Evolutionary conservation across 2,888 invertebrate genomes (phyloP), one percentile per base, ranked within the genome.

Genomic region (Pterobdella sp.): DNA sequence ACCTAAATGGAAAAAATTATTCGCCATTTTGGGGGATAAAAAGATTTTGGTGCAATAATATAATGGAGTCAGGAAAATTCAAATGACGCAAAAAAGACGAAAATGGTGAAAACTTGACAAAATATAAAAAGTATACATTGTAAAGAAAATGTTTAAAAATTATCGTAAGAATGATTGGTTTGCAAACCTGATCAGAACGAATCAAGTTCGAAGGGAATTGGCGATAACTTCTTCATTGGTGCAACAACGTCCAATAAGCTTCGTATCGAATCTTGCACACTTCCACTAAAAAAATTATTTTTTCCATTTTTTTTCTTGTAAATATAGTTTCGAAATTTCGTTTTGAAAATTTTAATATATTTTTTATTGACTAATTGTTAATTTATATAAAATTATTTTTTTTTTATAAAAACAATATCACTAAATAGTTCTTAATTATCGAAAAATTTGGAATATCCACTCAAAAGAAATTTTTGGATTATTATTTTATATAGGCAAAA

Each of bases 151-250:
- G 60, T 56, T 56, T 56, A n/a, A 26, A 56, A 56, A 56, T 60
- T 35, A 56, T 31, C n/a, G 60, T n/a, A 22, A 63, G 71, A 71
- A 56, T 71, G 71, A 71, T 71, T 71, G 71, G 65, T 34, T 65
- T 36, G 36, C 71, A 29, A 31, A 71, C 71, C 71, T 52, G 56
- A 66, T 66, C 42, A 63, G 73, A 73, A 88, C 88, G 89, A 89
- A 84, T 81, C 81, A 81, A 79, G 80, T 77, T 77, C 79, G 79
- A 79, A 78, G 76, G 75, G 75, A 74, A 75, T 75, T 76, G 32
- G 73, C 74, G 69, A 73, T 75, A 75, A 68, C 76, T 60, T 77
- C 78, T 75, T 80, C 78, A 81, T 81, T 81, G 80, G 80, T 80
- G 80, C 79, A 76, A 29, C 42, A 68, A 68, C 73, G 73, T 64